Evolutionary conservation across 1,140 invertebrate genomes (phyloP).

Genomic region (Aphaenogaster rudis): DNA sequence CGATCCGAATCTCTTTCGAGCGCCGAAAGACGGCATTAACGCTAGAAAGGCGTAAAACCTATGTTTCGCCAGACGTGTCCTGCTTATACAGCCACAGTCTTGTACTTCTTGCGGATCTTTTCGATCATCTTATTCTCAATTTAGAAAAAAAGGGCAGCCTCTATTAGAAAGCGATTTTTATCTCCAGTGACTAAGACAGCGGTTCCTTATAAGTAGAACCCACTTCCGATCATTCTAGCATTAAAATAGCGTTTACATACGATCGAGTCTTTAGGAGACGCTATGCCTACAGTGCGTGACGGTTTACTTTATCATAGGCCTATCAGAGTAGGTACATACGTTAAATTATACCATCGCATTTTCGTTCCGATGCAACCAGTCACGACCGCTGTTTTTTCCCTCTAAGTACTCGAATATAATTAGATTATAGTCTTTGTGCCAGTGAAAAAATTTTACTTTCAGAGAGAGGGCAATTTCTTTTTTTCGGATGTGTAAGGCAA

Average conservation of each 20-base stretch:
- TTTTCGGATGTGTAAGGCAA: conserved; percentile 69
- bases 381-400: conserved; percentile 2
- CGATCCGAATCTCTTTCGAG: conserved; percentile 19
- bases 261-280: conserved; percentile 23
- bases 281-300: conserved; percentile 31
- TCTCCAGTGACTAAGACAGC: background rate
- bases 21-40: background rate
- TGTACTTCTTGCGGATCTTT: conserved; percentile 17
- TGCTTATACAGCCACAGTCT: conserved; percentile 20
- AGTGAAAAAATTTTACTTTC: conserved; percentile 67
- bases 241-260: conserved; percentile 34
- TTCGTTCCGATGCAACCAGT: conserved; percentile 43
- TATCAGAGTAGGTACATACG: conserved; percentile 39
- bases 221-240: conserved; percentile 7
- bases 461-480: conserved; percentile 53
- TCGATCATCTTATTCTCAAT: conserved; percentile 14
- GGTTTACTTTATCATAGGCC: conserved; percentile 35
- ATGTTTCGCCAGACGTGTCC: conserved; percentile 15
- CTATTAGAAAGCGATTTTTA: conserved; percentile 13
- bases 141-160: conserved; percentile 35
- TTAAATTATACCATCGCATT: conserved; percentile 58
- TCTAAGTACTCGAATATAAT: conserved; percentile 66
- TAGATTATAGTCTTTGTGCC: conserved; percentile 43
- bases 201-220: conserved; percentile 4
- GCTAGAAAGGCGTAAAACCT: conserved; percentile 14